Conservation (phyloP, 2,888 invertebrate species). For the Allophyes oxyacanthae region DNA sequence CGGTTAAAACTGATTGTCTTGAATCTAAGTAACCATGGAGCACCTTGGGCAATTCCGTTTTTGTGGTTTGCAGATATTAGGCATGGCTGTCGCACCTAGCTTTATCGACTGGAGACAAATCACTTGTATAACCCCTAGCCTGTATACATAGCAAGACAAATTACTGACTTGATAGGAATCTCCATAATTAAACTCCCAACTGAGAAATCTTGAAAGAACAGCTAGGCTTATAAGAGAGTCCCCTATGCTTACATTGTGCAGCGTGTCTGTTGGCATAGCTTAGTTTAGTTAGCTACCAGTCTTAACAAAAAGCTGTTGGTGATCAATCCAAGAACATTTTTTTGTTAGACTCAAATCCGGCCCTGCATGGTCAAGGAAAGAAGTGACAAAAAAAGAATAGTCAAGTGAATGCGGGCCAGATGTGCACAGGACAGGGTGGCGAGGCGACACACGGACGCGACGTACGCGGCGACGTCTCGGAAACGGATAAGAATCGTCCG, state of each 20-base stretch:
- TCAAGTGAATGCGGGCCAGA: constrained; percentile 56
- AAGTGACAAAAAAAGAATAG: constrained; percentile 18
- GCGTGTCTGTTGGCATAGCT: too few relatives aligned
- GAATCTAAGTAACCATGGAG: constrained; percentile 4
- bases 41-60: neutral
- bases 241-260: too few relatives aligned
- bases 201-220: too few relatives aligned
- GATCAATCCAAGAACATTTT: too few relatives aligned
- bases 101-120: neutral
- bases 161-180: too few relatives aligned
- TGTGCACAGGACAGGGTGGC: constrained; percentile 31
- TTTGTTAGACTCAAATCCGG: constrained; percentile 16
- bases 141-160: too few relatives aligned
- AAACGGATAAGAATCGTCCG: constrained; percentile 34
- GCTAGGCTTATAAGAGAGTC: too few relatives aligned
- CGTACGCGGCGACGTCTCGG: constrained; percentile 12
- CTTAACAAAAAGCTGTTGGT: too few relatives aligned
- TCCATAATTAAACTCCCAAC: too few relatives aligned
- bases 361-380: constrained; percentile 45
- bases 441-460: too few relatives aligned
- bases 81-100: neutral
- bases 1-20: constrained; percentile 11
- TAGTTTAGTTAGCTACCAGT: too few relatives aligned
- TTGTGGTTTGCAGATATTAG: neutral
- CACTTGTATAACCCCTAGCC: too few relatives aligned